Base-by-base conservation (phyloP, 2,113 vertebrate genomes). In the Agapornis roseicollis region DNA sequence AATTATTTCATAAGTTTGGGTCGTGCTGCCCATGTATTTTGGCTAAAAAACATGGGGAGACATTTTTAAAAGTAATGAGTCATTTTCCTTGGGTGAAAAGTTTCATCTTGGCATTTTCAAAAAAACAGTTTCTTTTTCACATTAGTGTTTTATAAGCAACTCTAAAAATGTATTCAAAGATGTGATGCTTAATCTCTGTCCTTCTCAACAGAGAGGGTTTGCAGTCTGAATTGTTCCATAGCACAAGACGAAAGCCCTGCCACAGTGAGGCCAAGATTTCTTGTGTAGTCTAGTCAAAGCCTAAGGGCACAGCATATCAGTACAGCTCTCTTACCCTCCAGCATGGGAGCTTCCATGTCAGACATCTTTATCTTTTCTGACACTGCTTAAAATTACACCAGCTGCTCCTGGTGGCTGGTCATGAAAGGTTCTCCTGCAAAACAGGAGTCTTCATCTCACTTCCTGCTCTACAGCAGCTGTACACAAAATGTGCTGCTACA, bases 321-420 rank as follows among this genome's bases (percentile, higher is more conserved):
- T 64, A 42, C 0, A 2, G 52, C 39, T 39, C 31, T 23, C 61
- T 44, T 22, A 46, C 28, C 11, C 25, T 42, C 28, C 80, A 55
- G 17, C 9, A 31, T 0, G 4, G 37, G 58, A 8, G 11, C 8
- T 49, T 79, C 28, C 20, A 33, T 0, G 1, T 53, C 49, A 79
- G 55, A 37, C 15, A 25, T 13, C 20, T 9, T 39, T 64, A 25
- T 31, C 44, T 87, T 39, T 58, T 50, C 17, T 50, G n/a, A 11
- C 33, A 5, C 18, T 35, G 16, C 0, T 0, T 49, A 35, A 72
- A 69, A 20, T 27, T 58, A 10, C 0, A 0, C 24, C 1, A 0
- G 9, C 17, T 33, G 17, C 10, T 83, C 23, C 27, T 33, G 7
- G 19, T 17, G 17, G 7, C 10, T 72, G 31, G 53, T 7, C 29